A percentile compares a stretch with the other conserved stretches of the same genome.
Conservation (phyloP, 2,797 vertebrate species). For the Miichthys miiuy region DNA sequence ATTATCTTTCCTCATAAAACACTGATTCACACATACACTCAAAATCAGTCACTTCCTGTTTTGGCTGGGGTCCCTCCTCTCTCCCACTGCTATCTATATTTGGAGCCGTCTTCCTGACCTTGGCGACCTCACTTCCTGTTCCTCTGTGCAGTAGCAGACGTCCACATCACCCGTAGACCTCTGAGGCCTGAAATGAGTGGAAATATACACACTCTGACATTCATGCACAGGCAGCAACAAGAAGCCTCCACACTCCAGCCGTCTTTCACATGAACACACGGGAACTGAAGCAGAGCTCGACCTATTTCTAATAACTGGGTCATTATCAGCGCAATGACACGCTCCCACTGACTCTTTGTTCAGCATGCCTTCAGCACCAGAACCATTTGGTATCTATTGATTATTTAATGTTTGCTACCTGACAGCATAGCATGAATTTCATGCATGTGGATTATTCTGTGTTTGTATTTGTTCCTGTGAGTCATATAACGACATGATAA, state of each 20-base stretch:
- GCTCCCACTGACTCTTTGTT: constrained; percentile 32
- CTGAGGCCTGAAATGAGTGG: constrained; percentile 54
- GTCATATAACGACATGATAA: no score
- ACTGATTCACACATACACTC: constrained; percentile 20
- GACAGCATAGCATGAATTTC: not conserved
- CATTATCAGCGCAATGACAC: constrained; percentile 57
- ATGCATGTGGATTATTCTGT: not conserved
- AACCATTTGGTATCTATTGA: not conserved
- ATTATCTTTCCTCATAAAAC: constrained; percentile 19
- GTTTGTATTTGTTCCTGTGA: not conserved
- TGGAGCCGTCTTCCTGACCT: constrained; percentile 73
- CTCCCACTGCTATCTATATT: constrained; percentile 75
- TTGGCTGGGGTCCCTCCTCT: constrained; percentile 30
- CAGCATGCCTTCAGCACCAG: not conserved
- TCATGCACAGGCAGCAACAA: not conserved
- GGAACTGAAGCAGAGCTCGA: constrained; percentile 16
- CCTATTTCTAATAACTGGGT: constrained; percentile 71
- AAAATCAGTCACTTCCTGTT: constrained; percentile 69
- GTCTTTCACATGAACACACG: no score
- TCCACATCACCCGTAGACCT: constrained; percentile 58
- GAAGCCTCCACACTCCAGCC: not conserved
- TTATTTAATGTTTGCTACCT: not conserved
- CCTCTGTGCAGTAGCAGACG: constrained; percentile 60
- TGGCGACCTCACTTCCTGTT: constrained; percentile 81
- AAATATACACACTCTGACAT: constrained; percentile 31